Base-by-base conservation (phyloP, 1,140 invertebrate species). In the Aradophagus sp. region DNA sequence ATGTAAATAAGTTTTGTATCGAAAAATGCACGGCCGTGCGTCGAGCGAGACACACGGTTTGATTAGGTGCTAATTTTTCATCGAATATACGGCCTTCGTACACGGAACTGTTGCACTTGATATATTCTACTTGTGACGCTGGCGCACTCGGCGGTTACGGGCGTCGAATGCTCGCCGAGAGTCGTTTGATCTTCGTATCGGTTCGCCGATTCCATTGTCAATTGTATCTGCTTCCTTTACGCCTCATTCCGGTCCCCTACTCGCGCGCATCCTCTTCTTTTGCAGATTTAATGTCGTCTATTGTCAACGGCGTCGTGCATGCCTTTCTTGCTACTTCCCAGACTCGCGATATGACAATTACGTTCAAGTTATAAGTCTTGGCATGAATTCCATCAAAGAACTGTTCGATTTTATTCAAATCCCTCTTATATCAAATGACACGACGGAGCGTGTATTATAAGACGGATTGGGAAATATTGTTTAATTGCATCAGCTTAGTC, bases 111-210 rank as follows among this genome's bases (percentile, higher is more conserved):
- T 66, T 16, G 48, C 52, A 65, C 59, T 63, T 63, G 19, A 65
- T 68, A 69, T 42, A 68, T 69, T 72, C 66, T 76, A 77, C 79
- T 79, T 78, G 77, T 74, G 76, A 79, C 75, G 77, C 77, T 77
- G 55, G 52, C 36, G 66, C 65, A 66, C 68, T 74, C 62, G 75
- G 74, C 69, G 67, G 76, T 82, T 83, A 79, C 80, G 78, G 77
- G 77, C 76, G 75, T 79, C 74, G 75, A 79, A 81, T 80, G 77
- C 77, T 70, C 74, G 45, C 72, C 52, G 67, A 45, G 73, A 75
- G 41, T 72, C 83, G 83, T 85, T 85, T 85, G 83, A 85, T 85
- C 82, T 85, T 78, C 62, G 52, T 77, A 82, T 81, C 79, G 81
- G 81, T 82, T 84, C 81, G 80, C 74, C 80, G 82, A 77, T 55